Percentiles rank a stretch among this genome's conserved stretches.
These are phyloP conservation scores for Microctonus hyperodae DNA, from an alignment of 2,888 invertebrate species.

Conservation along the genomic window DNA sequence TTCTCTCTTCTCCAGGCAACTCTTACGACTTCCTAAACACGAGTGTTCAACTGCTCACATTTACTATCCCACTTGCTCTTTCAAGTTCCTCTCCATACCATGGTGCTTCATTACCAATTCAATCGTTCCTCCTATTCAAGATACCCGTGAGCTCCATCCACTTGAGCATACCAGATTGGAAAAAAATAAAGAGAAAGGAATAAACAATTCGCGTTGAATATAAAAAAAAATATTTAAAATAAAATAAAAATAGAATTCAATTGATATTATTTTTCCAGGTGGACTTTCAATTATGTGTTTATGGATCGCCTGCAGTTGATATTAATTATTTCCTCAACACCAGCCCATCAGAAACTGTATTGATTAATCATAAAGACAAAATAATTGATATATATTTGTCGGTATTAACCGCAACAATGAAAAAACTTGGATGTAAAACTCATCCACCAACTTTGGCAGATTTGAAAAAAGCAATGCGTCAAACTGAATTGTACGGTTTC, in stretches of 20 bases:
- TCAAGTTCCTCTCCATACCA: conserved; percentile 14
- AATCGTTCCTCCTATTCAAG: conserved; percentile 33
- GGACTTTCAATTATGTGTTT: conserved; percentile 63
- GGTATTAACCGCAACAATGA: conserved; percentile 45
- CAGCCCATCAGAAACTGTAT: conserved; percentile 48
- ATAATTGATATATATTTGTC: conserved; percentile 49
- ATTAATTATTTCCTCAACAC: conserved; percentile 64
- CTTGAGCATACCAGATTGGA: too few species aligned
- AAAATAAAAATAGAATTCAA: neutral
- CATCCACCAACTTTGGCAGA: conserved; percentile 45
- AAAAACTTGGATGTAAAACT: conserved; percentile 47
- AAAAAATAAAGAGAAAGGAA: too few species aligned
- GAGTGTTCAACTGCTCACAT: conserved; percentile 27
- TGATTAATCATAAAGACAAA: conserved; percentile 35
- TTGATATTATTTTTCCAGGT: conserved; percentile 58
- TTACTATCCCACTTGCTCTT: neutral
- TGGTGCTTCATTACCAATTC: conserved; percentile 51
- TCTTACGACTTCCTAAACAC: conserved; percentile 50
- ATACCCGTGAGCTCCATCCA: neutral
- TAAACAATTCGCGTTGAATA: too few species aligned
- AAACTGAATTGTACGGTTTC: conserved; percentile 43
- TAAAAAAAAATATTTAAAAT: too few species aligned
- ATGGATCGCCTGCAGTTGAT: conserved; percentile 63
- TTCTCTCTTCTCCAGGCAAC: conserved; percentile 28
- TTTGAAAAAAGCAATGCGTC: conserved; percentile 39